Conservation (phyloP, 2,888 invertebrate genomes). For the Bombyx huttoni region DNA sequence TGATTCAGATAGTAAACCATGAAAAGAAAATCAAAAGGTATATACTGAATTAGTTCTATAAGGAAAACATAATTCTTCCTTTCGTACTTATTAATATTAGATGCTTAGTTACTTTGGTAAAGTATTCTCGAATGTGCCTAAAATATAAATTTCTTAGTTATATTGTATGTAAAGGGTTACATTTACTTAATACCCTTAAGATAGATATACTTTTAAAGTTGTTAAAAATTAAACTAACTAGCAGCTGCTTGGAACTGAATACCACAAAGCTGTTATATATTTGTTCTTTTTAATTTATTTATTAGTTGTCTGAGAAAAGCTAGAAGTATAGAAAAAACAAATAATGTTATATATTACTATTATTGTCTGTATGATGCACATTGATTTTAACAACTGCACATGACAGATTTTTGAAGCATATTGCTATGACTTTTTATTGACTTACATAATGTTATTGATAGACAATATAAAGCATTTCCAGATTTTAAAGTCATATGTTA, state of each 20-base stretch:
- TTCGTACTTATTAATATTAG: constrained; percentile 58
- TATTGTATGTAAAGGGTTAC: constrained; percentile 19
- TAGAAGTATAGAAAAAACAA: neutral
- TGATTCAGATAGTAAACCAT: constrained; percentile 50
- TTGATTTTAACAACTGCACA: too few relatives aligned
- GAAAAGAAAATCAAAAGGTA: constrained; percentile 17
- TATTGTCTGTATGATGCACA: too few relatives aligned
- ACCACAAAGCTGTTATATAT: too few relatives aligned
- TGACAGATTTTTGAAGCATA: too few relatives aligned
- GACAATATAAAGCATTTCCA: too few relatives aligned
- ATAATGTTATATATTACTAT: neutral
- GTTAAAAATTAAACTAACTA: neutral
- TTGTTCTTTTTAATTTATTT: too few relatives aligned
- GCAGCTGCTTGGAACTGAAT: neutral
- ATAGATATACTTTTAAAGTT: constrained; percentile 7
- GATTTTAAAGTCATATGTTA: too few relatives aligned
- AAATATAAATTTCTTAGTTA: constrained; percentile 49
- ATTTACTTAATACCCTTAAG: constrained; percentile 3
- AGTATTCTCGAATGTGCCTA: constrained; percentile 65
- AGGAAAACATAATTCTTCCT: constrained; percentile 56
- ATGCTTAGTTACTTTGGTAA: constrained; percentile 40
- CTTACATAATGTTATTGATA: too few relatives aligned
- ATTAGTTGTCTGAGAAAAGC: too few relatives aligned
- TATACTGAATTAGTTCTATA: constrained; percentile 31
- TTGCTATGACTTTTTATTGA: too few relatives aligned